Evolutionary conservation across 2,113 vertebrate genomes (phyloP).

Genomic region (Coregonus clupeaformis): DNA sequence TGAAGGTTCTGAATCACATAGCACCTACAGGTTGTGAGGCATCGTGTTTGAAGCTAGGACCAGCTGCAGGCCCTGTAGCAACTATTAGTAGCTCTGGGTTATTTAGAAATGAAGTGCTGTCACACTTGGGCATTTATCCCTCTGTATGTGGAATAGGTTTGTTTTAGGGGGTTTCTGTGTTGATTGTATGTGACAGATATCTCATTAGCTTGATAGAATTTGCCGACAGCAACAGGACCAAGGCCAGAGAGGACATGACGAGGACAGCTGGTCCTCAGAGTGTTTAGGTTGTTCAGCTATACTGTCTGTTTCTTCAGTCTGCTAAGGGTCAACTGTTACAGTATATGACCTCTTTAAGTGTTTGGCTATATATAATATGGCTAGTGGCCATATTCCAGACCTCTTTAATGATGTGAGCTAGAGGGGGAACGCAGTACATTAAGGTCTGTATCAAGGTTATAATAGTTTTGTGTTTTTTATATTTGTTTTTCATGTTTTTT

Average conservation of each 20-base stretch:
- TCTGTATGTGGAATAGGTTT: conserved; percentile 1
- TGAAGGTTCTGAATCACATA: not conserved
- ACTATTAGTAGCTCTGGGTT: conserved; percentile 15
- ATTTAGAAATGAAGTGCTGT: conserved; percentile 28
- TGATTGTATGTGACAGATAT: conserved; percentile 64
- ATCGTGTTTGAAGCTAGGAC: not conserved
- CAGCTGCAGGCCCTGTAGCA: conserved; percentile 32
- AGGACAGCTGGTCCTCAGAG: conserved; percentile 21
- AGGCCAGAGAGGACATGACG: conserved; percentile 21
- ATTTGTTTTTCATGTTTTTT: too few relatives aligned
- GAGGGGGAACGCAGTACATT: too few relatives aligned
- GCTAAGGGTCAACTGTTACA: too few relatives aligned
- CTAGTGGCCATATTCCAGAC: too few relatives aligned
- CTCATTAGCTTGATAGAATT: conserved; percentile 64
- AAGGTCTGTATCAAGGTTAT: too few relatives aligned
- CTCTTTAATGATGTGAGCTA: too few relatives aligned
- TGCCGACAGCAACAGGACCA: conserved; percentile 32
- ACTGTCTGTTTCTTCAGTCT: conserved; percentile 11
- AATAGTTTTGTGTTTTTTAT: too few relatives aligned
- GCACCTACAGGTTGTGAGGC: not conserved
- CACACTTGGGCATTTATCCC: conserved; percentile 20
- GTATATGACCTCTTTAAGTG: too few relatives aligned
- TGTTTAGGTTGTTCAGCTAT: conserved; percentile 24
- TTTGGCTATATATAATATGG: too few relatives aligned
- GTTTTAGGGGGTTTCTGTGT: conserved; percentile 22